Evolutionary conservation across 2,797 vertebrate species (phyloP).

Genomic region (Myoxocephalus aenaeus): DNA sequence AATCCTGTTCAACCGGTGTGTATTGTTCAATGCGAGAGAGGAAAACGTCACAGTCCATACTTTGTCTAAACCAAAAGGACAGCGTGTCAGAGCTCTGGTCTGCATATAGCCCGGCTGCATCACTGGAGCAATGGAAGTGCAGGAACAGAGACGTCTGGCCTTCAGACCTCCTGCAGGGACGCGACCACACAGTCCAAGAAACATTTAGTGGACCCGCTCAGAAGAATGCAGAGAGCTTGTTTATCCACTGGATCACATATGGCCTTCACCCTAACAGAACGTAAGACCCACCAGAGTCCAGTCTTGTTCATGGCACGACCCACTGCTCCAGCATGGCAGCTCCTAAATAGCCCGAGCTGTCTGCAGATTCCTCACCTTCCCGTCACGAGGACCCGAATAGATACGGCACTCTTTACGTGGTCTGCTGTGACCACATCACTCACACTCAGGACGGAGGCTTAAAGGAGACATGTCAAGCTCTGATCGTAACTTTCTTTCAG

Average conservation of each 20-base stretch:
- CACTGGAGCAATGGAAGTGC: conserved; percentile 33
- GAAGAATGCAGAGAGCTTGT: neutral
- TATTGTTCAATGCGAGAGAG: neutral
- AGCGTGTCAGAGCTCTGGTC: neutral
- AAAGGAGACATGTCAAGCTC: neutral
- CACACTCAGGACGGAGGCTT: neutral
- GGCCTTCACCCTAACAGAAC: conserved; percentile 39
- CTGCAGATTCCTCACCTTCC: conserved; percentile 27
- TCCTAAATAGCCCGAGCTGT: conserved; percentile 52
- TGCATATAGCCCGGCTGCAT: conserved; percentile 24
- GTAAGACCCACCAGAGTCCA: neutral
- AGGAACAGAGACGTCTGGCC: conserved; percentile 12
- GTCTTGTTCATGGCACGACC: conserved; percentile 20
- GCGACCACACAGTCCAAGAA: conserved; percentile 1
- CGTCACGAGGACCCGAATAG: conserved; percentile 29
- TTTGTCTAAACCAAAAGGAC: neutral
- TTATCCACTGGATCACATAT: conserved; percentile 7
- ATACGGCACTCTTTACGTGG: neutral
- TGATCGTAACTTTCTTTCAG: too few species aligned
- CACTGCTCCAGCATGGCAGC: conserved; percentile 30
- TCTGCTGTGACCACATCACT: neutral
- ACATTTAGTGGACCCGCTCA: neutral
- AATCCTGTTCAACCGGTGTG: neutral
- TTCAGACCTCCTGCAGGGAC: conserved; percentile 13
- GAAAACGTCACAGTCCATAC: neutral